Conservation (phyloP, 2,113 vertebrate genomes). For the Anguilla rostrata region DNA sequence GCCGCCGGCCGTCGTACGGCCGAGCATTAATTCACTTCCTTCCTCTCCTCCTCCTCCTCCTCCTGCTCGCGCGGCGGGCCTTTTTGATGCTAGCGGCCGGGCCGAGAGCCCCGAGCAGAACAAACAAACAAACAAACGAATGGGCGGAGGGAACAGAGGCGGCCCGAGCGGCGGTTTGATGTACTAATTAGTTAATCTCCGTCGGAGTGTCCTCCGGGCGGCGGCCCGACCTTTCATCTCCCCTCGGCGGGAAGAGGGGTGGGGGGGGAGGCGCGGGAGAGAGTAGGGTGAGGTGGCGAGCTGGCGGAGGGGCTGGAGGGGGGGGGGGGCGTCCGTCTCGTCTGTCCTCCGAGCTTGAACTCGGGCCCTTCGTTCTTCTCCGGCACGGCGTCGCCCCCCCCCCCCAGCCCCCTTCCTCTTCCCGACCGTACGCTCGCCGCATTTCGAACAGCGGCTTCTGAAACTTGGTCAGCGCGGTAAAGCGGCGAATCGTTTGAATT, state of each 20-base stretch:
- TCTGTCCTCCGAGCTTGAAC: too few relatives aligned
- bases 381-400: not conserved
- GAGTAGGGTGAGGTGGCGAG: not conserved
- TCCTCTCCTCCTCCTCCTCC: not conserved
- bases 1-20: not conserved
- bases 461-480: too few relatives aligned
- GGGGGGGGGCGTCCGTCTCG: not conserved
- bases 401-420: not conserved
- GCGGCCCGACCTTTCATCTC: slow-evolving; percentile 2
- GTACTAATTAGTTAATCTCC: slow-evolving; percentile 1
- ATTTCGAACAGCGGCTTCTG: not conserved
- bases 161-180: not conserved
- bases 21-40: not conserved
- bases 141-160: not conserved
- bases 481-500: too few relatives aligned
- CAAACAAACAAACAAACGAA: not conserved
- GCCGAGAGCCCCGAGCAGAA: not conserved
- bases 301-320: not conserved
- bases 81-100: not conserved
- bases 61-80: not conserved
- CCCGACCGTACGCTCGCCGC: not conserved
- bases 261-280: not conserved
- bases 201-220: not conserved
- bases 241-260: not conserved
- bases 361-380: not conserved